Conservation (phyloP, 2,888 invertebrate genomes). For the Ceratothoa steindachneri region DNA sequence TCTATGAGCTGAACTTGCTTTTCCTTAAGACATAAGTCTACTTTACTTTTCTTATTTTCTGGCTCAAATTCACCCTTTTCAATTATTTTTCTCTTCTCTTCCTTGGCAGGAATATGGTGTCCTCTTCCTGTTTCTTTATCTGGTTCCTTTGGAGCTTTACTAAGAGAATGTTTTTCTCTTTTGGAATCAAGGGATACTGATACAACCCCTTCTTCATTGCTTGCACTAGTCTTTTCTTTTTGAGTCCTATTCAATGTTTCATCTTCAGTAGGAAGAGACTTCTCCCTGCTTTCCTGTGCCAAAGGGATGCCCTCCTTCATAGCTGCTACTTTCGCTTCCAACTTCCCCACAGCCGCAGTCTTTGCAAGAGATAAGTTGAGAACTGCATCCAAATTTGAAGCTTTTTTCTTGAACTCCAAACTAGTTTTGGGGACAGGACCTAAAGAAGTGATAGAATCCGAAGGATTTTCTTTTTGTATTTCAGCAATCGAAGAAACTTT, state of each 20-base stretch:
- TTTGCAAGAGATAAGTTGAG: not conserved
- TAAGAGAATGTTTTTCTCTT: not conserved
- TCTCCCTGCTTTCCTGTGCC: not conserved
- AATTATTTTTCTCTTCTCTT: not conserved
- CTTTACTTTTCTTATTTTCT: not conserved
- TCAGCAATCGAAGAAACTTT: not conserved
- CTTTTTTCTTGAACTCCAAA: not conserved
- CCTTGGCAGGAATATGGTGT: not conserved
- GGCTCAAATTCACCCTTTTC: conserved; percentile 1
- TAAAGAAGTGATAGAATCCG: not conserved
- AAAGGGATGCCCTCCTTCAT: not conserved
- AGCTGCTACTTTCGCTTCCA: conserved; percentile 7
- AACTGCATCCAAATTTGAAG: not conserved
- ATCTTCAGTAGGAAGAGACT: not conserved
- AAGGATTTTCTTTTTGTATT: not conserved
- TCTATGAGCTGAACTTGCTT: too few species aligned
- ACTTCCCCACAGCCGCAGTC: not conserved
- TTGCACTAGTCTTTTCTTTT: not conserved
- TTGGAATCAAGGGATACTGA: not conserved
- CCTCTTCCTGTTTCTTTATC: conserved; percentile 48
- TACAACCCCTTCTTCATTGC: not conserved
- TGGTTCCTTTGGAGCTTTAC: conserved; percentile 48
- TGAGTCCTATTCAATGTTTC: not conserved
- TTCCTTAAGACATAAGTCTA: too few species aligned
- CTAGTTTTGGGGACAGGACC: not conserved